phyloP scores from a whole-genome alignment of 2,113 vertebrate species.

The Phyllostomus hastatus region DNA sequence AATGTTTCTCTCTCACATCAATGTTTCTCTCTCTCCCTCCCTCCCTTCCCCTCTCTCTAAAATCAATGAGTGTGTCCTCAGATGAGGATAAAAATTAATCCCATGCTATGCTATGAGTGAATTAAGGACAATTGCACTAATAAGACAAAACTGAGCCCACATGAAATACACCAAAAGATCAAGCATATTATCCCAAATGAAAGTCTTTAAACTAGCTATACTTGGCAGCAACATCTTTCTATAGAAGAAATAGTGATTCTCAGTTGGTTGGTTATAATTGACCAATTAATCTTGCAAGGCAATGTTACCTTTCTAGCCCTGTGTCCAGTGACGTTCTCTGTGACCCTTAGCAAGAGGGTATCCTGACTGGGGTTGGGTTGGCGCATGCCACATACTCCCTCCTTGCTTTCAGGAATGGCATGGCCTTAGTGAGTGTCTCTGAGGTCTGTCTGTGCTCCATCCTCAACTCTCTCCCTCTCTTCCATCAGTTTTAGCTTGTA shows the following conservation, averaged over 20 bases:
- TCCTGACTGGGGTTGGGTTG: neutral
- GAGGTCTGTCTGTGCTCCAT: neutral
- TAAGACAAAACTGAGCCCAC: neutral
- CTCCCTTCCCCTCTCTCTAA: too few relatives aligned
- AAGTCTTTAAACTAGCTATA: neutral
- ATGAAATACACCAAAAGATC: neutral
- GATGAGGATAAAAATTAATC: neutral
- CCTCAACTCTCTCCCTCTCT: neutral
- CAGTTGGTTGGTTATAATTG: slow-evolving; percentile 11
- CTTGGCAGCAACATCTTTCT: slow-evolving; percentile 20
- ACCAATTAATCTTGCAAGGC: slow-evolving; percentile 6
- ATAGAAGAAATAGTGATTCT: slow-evolving; percentile 10
- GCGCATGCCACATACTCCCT: neutral
- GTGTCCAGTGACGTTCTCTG: neutral
- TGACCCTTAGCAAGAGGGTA: neutral
- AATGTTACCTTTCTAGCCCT: neutral
- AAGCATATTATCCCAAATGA: neutral
- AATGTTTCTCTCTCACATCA: too few relatives aligned
- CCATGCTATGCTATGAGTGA: neutral
- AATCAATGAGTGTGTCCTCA: too few relatives aligned
- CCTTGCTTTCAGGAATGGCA: neutral
- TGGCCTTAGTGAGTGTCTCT: neutral
- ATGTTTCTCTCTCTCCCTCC: too few relatives aligned
- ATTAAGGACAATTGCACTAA: neutral
- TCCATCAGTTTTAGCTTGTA: neutral